phyloP scores from a whole-genome alignment of 2,113 vertebrate genomes.

The Vimba vimba region DNA sequence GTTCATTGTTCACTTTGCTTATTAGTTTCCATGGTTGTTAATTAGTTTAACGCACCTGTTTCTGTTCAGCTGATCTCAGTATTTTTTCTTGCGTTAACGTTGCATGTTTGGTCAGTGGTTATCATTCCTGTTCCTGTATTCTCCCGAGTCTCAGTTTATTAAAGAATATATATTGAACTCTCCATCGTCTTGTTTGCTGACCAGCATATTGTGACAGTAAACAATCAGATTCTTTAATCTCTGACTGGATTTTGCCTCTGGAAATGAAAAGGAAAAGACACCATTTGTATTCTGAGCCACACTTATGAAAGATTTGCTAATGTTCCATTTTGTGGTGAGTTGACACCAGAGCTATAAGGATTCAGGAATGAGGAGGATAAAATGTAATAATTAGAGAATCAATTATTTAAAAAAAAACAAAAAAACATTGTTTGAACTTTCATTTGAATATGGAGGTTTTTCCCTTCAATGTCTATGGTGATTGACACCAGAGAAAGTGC shows the following conservation, averaged over 20 bases:
- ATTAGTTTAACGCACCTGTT: too few relatives aligned
- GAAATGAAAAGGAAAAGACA: not conserved
- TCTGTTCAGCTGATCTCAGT: too few relatives aligned
- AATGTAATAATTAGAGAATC: constrained; percentile 8
- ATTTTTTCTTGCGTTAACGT: too few relatives aligned
- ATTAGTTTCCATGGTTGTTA: too few relatives aligned
- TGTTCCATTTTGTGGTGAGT: not conserved
- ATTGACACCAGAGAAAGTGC: constrained; percentile 4
- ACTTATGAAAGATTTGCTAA: constrained; percentile 8
- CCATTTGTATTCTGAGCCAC: not conserved
- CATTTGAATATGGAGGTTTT: constrained; percentile 2
- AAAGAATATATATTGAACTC: too few relatives aligned
- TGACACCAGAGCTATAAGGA: not conserved
- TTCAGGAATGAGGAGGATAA: not conserved
- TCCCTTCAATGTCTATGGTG: not conserved
- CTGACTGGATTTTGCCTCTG: not conserved
- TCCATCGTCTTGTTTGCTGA: too few relatives aligned
- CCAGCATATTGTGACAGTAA: too few relatives aligned
- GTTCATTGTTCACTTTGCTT: too few relatives aligned
- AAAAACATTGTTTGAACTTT: too few relatives aligned
- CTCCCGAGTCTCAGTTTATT: too few relatives aligned
- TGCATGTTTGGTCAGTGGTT: too few relatives aligned
- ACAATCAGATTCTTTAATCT: not conserved
- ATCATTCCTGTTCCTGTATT: too few relatives aligned
- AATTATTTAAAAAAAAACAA: not conserved